These are phyloP conservation scores for Malacoraja senta DNA, from an alignment of 2,797 vertebrate species.

Conservation along the genomic window DNA sequence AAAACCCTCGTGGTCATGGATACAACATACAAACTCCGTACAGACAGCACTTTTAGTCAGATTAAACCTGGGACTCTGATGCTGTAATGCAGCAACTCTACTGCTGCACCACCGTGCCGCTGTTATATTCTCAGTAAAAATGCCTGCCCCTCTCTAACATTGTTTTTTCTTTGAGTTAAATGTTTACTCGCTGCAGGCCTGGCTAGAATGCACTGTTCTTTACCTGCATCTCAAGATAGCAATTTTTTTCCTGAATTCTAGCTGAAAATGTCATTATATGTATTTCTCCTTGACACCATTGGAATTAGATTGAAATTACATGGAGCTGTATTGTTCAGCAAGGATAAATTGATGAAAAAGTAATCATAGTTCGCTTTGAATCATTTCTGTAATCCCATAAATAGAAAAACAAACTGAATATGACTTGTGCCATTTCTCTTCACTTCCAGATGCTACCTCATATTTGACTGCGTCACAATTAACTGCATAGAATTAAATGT, in stretches of 20 bases:
- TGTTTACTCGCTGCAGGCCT: too few relatives aligned
- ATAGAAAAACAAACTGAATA: not conserved
- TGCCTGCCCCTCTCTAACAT: too few relatives aligned
- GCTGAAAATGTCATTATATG: not conserved
- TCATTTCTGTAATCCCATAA: not conserved
- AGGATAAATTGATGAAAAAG: slow-evolving; percentile 22
- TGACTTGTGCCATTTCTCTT: not conserved
- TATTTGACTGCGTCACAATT: not conserved
- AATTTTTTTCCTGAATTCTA: not conserved
- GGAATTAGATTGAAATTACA: slow-evolving; percentile 32
- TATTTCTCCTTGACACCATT: slow-evolving; percentile 9
- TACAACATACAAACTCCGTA: too few relatives aligned
- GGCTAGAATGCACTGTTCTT: not conserved
- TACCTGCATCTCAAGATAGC: not conserved
- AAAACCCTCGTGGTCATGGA: too few relatives aligned
- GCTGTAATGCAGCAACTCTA: too few relatives aligned
- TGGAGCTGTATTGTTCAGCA: not conserved
- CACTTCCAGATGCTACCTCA: not conserved
- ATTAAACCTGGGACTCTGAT: too few relatives aligned
- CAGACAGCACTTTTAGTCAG: too few relatives aligned
- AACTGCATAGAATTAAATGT: not conserved
- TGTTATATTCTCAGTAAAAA: too few relatives aligned
- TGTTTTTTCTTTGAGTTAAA: too few relatives aligned
- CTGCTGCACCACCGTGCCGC: too few relatives aligned
- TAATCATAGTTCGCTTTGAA: not conserved